Evolutionary conservation across 2,113 vertebrate genomes (phyloP), one percentile per base, ranked within the genome.

Genomic region (Condylura cristata): DNA sequence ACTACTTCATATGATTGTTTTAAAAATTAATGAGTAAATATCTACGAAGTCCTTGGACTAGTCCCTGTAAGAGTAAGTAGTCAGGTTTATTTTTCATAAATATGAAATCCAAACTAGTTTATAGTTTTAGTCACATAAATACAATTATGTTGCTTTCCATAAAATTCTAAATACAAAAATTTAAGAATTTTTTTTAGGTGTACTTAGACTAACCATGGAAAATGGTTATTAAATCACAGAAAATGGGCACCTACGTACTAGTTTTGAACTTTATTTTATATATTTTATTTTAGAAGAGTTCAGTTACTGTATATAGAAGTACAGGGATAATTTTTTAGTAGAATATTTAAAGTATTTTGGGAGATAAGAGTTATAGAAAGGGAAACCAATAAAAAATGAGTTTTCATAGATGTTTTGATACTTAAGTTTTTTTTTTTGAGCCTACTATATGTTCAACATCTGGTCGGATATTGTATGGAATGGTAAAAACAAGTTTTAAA

Each of bases 321-420:
- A 61, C n/a, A 34, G 41, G 74, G 46, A 41, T 74, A 87, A n/a
- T 44, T 83, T 51, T 61, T 51, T 48, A 75, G 3, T 58, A 66
- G 51, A 51, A 66, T 84, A 83, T 72, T 88, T 78, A 91, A 71
- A 94, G 72, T 82, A 85, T 89, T 94, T 94, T 89, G 46, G 85
- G 30, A 66, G 30, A 51, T 85, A 32, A 91, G 14, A 6, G 32
- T 72, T 20, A 53, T 78, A 94, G 24, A 66, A 91, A 76, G 79
- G 56, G 66, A 76, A 75, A 61, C 34, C 11, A 11, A 16, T 48
- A 72, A 79, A n/a, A 91, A 37, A 56, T 81, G 44, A 89, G n/a
- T 92, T 90, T 46, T 93, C 6, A 24, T 58, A 46, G 87, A 83
- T 74, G 26, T 74, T 80, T 48, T 86, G 7, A 44, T 89, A 37